Base-by-base conservation (phyloP, 1,140 invertebrate species). In the Aporrectodea caliginosa region DNA sequence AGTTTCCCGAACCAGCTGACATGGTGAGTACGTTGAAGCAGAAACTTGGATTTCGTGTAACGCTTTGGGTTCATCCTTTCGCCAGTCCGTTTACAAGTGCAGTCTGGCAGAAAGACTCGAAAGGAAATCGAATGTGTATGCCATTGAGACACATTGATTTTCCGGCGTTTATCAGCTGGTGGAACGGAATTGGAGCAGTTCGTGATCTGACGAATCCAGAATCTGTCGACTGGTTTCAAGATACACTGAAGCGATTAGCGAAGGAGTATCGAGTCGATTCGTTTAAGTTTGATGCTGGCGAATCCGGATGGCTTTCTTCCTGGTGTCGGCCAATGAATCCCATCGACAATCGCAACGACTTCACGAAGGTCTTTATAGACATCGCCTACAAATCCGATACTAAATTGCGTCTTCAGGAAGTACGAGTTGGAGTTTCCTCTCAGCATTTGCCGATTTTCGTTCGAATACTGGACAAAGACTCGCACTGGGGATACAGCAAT, bases 271-370 rank as follows among this genome's bases (percentile, higher is more conserved):
- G 91, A 0, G 92, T 97, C 43, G 93, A 94, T 84, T 92, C 93
- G 81, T 94, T 95, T 79, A 97, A 96, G 86, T 96, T 96, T 84
- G 95, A 97, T 86, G 95, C 94, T 22, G 95, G 94, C 30, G 93
- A 95, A 88, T 88, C 93, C 0, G 93, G 93, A 73, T 93, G 94
- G 82, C 91, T 96, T 89, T 95, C 95, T 0, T 22, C 27, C 77
- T 35, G 78, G 2, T 22, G 33, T 93, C 94, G 0, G 91, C 93
- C 92, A 16, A 35, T 43, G 27, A 58, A 29, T 27, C 30, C n/a
- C n/a, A 35, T 71, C 12, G 27, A 22, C 27, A 80, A 80, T 71
- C 77, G 43, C n/a, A 34, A 43, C 35, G 22, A n/a, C 16, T 81
- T 30, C 73, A 73, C 80, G 22, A 78, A 16, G 16, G 31, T 30